These are phyloP conservation scores for Euphonia xanthogaster DNA, from an alignment of 2,797 vertebrate species.

Conservation along the genomic window DNA sequence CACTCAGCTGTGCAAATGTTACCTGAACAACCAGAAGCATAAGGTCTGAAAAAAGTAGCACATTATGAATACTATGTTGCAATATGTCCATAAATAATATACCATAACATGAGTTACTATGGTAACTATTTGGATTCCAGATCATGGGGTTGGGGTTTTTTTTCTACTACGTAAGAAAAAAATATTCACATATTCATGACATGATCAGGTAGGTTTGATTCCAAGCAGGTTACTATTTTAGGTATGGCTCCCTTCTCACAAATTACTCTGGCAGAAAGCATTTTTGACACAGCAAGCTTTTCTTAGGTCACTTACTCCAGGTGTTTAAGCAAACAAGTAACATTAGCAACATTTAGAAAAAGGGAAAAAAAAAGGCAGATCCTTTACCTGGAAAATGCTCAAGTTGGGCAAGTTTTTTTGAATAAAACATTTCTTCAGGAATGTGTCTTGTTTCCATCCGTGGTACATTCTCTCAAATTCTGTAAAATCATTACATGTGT, in stretches of 20 bases:
- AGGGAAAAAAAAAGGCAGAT: background rate
- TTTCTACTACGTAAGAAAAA: background rate
- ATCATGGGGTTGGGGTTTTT: accelerated
- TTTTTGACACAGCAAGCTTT: background rate
- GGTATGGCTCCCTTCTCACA: background rate
- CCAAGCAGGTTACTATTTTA: background rate
- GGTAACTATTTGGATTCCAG: constrained; percentile 11
- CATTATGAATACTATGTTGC: background rate
- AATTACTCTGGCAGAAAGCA: background rate
- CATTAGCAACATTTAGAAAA: too few species aligned
- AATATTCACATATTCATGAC: background rate
- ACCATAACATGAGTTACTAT: constrained; percentile 19
- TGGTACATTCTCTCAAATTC: background rate
- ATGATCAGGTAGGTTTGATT: background rate
- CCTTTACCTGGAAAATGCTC: background rate
- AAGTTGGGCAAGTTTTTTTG: background rate
- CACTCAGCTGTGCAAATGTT: background rate
- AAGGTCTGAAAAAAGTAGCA: background rate
- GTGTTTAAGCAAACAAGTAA: background rate
- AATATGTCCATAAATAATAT: constrained; percentile 18
- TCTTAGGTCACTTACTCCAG: background rate
- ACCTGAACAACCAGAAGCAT: background rate
- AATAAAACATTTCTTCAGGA: background rate
- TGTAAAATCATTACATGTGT: background rate
- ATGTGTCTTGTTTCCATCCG: background rate